Conservation (phyloP, 2,113 vertebrate genomes). For the Fregetta grallaria region DNA sequence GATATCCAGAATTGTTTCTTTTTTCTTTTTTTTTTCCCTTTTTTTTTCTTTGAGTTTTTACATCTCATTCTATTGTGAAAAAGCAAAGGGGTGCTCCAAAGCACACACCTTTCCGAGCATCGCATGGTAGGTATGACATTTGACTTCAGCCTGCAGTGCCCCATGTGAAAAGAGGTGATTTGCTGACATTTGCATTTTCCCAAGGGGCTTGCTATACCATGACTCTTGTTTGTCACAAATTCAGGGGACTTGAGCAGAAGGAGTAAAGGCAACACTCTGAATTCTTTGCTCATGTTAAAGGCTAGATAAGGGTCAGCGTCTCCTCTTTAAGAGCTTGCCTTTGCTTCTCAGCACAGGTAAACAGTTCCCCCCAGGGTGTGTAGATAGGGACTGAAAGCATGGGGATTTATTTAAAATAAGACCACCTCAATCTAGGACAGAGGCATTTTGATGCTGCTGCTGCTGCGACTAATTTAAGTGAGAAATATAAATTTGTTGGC, state of each 20-base stretch:
- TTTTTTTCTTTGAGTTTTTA: neutral
- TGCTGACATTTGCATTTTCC: conserved; percentile 31
- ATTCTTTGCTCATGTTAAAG: conserved; percentile 10
- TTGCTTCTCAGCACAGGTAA: conserved; percentile 39
- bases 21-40: fast-evolving
- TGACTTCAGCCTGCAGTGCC: neutral
- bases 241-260: neutral
- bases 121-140: neutral
- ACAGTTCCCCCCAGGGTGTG: neutral
- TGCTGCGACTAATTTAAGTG: neutral
- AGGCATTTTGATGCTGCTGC: neutral
- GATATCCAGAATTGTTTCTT: neutral
- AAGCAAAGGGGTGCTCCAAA: neutral
- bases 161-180: neutral
- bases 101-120: neutral
- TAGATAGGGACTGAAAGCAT: neutral
- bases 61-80: fast-evolving
- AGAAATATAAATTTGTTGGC: neutral
- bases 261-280: neutral
- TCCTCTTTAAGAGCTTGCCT: conserved; percentile 1
- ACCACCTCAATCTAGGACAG: neutral
- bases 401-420: neutral
- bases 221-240: conserved; percentile 3
- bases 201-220: neutral
- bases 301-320: neutral